Percentiles rank a stretch among this genome's conserved stretches.
Evolutionary conservation across 2,888 invertebrate genomes (phyloP).

Genomic region (Sympetrum striolatum): DNA sequence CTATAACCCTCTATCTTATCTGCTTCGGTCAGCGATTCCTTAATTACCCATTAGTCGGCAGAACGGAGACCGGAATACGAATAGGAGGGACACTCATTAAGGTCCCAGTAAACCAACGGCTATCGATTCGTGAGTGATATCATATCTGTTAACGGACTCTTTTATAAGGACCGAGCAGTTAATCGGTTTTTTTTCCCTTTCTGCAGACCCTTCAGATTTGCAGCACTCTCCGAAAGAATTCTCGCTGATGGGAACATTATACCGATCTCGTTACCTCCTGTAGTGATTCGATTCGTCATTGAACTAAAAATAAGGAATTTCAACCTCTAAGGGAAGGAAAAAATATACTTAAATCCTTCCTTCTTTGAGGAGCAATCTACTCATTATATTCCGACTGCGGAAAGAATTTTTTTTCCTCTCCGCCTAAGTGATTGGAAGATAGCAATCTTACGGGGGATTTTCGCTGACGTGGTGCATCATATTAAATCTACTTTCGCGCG

Average conservation of each 20-base stretch:
- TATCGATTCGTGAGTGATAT: constrained; percentile 10
- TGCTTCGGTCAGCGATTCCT: background rate
- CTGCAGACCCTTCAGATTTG: background rate
- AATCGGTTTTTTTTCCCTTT: background rate
- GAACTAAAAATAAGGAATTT: too few relatives aligned
- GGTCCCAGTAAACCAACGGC: background rate
- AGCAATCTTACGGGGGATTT: background rate
- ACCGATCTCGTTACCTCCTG: background rate
- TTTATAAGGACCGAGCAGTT: background rate
- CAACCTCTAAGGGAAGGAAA: too few relatives aligned
- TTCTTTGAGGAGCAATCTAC: too few relatives aligned
- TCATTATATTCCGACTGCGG: too few relatives aligned
- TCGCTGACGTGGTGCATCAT: background rate
- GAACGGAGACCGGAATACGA: background rate
- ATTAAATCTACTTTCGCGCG: background rate
- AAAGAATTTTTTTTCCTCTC: too few relatives aligned
- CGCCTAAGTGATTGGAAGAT: background rate
- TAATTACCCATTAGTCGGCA: background rate
- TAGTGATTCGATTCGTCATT: background rate
- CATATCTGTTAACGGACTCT: constrained; percentile 7
- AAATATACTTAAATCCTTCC: too few relatives aligned
- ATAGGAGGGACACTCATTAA: background rate
- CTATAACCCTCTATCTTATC: background rate
- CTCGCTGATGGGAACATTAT: background rate
- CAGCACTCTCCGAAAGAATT: background rate